phyloP scores from a whole-genome alignment of 2,113 vertebrate species.

The Petrocephalus zakoni region DNA sequence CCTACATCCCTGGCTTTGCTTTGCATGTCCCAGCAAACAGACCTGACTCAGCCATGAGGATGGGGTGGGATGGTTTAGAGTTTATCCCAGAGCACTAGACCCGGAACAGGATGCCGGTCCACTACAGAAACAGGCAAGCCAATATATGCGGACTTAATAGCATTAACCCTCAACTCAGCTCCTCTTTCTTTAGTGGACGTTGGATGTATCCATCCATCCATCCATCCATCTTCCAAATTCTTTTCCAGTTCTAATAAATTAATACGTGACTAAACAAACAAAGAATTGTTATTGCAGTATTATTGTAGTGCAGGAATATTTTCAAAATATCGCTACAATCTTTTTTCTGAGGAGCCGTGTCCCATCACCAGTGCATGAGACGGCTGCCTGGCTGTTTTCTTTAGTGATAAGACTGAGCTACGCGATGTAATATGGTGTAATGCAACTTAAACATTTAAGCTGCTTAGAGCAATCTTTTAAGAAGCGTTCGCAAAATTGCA shows the following conservation, averaged over 20 bases:
- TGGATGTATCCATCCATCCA: background rate
- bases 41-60: background rate
- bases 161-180: background rate
- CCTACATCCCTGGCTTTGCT: background rate
- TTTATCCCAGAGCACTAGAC: background rate
- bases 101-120: background rate
- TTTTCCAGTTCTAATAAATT: background rate
- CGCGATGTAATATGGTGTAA: background rate
- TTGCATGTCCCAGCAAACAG: background rate
- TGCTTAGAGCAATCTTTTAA: conserved; percentile 4
- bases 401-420: background rate
- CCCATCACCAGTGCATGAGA: background rate
- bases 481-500: background rate
- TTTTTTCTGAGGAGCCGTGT: background rate
- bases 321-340: background rate
- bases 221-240: background rate
- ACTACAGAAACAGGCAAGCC: background rate
- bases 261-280: background rate
- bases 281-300: background rate
- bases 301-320: background rate
- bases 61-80: background rate
- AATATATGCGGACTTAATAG: background rate
- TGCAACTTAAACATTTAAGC: background rate
- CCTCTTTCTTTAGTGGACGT: background rate
- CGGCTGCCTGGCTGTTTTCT: background rate